phyloP scores from a whole-genome alignment of 2,113 vertebrate genomes.

The Lampris megalopsis region DNA sequence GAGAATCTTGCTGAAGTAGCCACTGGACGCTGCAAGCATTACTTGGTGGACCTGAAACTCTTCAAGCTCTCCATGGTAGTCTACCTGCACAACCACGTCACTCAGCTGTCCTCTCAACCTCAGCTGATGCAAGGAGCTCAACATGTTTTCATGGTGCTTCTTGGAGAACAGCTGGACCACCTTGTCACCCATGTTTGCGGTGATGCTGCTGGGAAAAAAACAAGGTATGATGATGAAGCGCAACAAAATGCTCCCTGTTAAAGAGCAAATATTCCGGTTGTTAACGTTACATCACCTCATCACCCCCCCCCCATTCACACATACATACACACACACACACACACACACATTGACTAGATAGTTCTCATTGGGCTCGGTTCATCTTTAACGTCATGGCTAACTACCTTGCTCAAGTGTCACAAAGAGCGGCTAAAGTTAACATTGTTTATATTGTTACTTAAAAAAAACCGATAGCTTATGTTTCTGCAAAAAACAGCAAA shows the following conservation, averaged over 20 bases:
- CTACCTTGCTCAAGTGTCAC: background rate
- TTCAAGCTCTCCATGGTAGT: constrained; percentile 86
- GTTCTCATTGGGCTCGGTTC: background rate
- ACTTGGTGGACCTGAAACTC: constrained; percentile 93
- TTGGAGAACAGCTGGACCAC: constrained; percentile 88
- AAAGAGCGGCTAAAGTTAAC: background rate
- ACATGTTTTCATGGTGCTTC: constrained; percentile 85
- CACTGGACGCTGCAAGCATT: constrained; percentile 93
- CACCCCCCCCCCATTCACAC: too few species aligned
- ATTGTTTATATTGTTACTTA: background rate
- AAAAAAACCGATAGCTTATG: background rate
- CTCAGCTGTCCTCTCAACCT: constrained; percentile 89
- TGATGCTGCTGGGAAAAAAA: constrained; percentile 40
- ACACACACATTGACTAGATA: too few species aligned
- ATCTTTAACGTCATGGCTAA: background rate
- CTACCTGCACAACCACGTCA: constrained; percentile 91
- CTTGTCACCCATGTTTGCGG: constrained; percentile 85
- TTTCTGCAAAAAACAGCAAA: too few species aligned
- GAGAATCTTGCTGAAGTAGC: constrained; percentile 91
- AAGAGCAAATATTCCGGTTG: background rate
- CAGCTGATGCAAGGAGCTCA: constrained; percentile 91
- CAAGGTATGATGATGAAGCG: background rate
- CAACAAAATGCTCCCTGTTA: background rate
- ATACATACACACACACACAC: too few species aligned
- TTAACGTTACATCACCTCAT: too few species aligned